Percentiles rank a stretch among this genome's conserved stretches.
Conservation (phyloP, 2,888 invertebrate species). For the Calameuta idolon region DNA sequence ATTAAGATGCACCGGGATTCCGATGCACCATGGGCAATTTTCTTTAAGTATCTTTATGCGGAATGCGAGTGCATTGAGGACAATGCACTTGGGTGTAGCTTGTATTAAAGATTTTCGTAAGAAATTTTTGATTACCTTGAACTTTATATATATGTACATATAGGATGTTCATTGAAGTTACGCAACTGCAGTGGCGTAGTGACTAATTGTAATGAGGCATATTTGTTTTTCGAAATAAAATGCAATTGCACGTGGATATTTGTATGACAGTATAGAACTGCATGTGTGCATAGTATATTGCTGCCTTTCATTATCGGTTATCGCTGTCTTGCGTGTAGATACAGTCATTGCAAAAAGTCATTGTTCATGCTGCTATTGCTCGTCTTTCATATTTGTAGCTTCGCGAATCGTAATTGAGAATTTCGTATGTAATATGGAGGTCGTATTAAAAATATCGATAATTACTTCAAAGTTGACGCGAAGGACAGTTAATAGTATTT, state of each 20-base stretch:
- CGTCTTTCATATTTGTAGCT: neutral
- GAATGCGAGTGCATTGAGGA: neutral
- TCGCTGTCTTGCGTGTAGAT: neutral
- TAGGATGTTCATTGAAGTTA: neutral
- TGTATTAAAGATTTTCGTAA: neutral
- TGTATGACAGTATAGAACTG: neutral
- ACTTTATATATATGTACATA: neutral
- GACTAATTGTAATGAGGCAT: neutral
- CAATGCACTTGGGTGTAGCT: neutral
- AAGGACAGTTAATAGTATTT: neutral
- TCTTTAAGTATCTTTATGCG: neutral
- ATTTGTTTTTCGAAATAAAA: no score
- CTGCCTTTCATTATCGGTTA: neutral
- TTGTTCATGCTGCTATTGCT: neutral
- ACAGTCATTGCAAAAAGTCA: neutral
- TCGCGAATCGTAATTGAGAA: neutral
- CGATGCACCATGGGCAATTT: neutral
- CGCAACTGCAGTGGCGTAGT: neutral
- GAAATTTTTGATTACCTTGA: neutral
- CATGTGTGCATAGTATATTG: neutral
- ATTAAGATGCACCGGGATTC: neutral
- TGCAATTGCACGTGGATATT: neutral
- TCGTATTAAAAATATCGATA: neutral
- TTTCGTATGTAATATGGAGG: neutral
- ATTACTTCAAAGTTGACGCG: neutral